Base-by-base conservation (phyloP, 2,888 invertebrate genomes). In the Steinernema scapterisci region DNA sequence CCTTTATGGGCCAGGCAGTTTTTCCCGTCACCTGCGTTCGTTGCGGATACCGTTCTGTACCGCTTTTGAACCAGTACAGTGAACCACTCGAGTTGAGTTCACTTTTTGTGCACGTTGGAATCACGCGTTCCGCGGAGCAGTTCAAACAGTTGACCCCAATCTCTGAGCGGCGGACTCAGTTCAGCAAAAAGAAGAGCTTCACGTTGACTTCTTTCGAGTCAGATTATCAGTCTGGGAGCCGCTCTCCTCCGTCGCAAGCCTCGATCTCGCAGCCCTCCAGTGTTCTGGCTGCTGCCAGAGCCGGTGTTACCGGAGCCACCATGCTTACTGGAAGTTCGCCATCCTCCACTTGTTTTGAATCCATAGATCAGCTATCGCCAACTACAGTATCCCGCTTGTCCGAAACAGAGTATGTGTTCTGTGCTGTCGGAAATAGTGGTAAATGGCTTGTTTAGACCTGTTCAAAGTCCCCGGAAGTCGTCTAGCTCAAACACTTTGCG, bases 1-100 rank as follows among this genome's bases (percentile, higher is more conserved):
- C 95, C 90, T 95, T 97, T 88, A 93, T 97, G 77, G 97, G 97
- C 0, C 97, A 99, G 89, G 94, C 95, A 51, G 94, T 94, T 13
- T 95, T 92, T 89, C 95, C 97, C 0, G 91, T 95, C 82, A 89
- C 87, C 72, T 84, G 81, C 71, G 77, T 87, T n/a, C 76, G 87
- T 21, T 78, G 80, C 25, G 87, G 99, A 0, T 96, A 93, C 89
- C 91, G 97, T 74, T 95, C 96, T 88, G 92, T 99, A 19, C 92
- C 93, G 11, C 90, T 99, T 75, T 92, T 92, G 81, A 99, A 99
- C 88, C 93, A 92, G 44, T 94, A 91, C 88, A 94, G 94, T 78
- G 97, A 97, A 89, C 94, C 95, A 84, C 89, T 96, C 71, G 97
- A 97, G 88, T 90, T 99, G 73, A 93, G 95, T 0, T 92, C 95